These are phyloP conservation scores for Schlechtendalia chinensis DNA, from an alignment of 1,140 invertebrate species.

Conservation along the genomic window DNA sequence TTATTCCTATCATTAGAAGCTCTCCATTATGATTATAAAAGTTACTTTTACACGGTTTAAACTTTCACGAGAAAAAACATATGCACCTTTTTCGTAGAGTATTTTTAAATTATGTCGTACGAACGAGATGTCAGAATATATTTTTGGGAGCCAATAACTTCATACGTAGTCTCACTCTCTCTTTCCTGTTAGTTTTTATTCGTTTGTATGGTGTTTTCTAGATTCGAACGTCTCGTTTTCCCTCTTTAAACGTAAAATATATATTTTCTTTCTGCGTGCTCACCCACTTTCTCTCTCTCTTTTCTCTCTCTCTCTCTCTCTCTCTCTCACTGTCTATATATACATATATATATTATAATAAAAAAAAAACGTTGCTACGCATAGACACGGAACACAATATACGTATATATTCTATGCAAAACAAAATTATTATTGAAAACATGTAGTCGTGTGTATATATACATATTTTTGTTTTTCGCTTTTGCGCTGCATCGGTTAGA, in stretches of 20 bases:
- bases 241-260: neutral
- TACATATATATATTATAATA: neutral
- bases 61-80: neutral
- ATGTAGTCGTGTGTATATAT: neutral
- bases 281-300: too few relatives aligned
- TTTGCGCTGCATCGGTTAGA: neutral
- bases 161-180: neutral
- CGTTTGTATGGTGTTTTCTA: neutral
- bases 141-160: neutral
- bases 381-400: neutral
- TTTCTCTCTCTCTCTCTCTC: too few relatives aligned
- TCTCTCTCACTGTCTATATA: too few relatives aligned
- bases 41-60: neutral
- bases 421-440: neutral
- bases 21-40: neutral
- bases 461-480: neutral
- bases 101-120: neutral
- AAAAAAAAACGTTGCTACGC: neutral
- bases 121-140: neutral
- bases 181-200: neutral
- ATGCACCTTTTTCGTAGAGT: neutral
- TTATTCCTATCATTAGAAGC: too few relatives aligned
- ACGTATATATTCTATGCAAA: too few relatives aligned
- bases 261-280: neutral
- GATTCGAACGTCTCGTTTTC: neutral